Base-by-base conservation (phyloP, 2,888 invertebrate genomes). In the Pherbina coryleti region DNA sequence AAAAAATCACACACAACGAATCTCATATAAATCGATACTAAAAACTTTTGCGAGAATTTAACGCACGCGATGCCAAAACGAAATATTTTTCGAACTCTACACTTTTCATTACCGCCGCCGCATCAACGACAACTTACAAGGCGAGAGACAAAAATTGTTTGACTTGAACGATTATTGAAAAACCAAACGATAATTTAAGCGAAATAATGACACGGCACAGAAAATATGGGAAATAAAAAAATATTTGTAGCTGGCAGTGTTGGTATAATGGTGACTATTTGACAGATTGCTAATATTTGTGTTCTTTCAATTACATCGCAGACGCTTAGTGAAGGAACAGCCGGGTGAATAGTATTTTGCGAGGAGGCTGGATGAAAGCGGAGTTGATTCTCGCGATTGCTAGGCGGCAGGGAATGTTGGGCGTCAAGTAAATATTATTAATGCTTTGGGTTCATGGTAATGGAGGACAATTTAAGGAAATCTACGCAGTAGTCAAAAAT, bases 41-140 rank as follows among this genome's bases (percentile, higher is more conserved):
- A 34, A 9, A 31, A 8, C 17, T 34, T 44, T 73, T 9, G 22
- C 62, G 64, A 31, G 28, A 64, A 64, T 74, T 34, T 53, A 74
- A 31, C 64, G 34, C 74, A 74, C 74, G 74, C 74, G 74, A 74
- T 64, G 28, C 51, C 49, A 11, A 74, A 62, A 74, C 73, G 74
- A 51, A 64, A 31, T 51, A 51, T 64, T 74, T 67, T 64, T 74
- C 62, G 51, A 25, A 74, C 73, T 62, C 49, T 25, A 28, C 49
- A 44, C 57, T 60, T 57, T 73, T 73, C 25, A 11, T 28, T 62
- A n/a, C 49, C 14, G 25, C 19, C 25, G 14, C 37, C 19, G n/a
- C 31, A 44, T 22, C 2, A 14, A 25, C 67, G 53, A 8, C 55
- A 57, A 71, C 71, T 55, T 22, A 69, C 51, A 69, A 22, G 25